Evolutionary conservation across 2,113 vertebrate species (phyloP).

Genomic region (Nerophis lumbriciformis): DNA sequence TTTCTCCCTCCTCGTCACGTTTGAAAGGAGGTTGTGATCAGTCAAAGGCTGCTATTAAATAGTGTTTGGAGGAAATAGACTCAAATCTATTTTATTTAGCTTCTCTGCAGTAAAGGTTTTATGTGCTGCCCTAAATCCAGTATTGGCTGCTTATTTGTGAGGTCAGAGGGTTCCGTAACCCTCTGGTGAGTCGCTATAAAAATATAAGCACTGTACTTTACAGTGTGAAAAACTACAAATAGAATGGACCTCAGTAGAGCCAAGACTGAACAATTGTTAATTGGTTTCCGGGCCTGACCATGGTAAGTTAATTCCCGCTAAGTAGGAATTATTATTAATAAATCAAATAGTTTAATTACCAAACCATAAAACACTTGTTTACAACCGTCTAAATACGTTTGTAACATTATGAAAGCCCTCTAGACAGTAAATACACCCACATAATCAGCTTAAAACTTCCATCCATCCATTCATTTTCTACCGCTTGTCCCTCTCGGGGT

Average conservation of each 20-base stretch:
- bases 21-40: conserved; percentile 10
- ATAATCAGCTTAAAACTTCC: no score
- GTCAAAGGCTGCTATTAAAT: not conserved
- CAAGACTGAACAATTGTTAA: not conserved
- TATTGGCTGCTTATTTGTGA: conserved; percentile 4
- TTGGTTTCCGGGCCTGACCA: no score
- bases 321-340: no score
- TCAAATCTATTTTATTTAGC: conserved; percentile 4
- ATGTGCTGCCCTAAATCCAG: not conserved
- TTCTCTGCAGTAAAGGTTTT: not conserved
- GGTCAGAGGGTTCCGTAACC: not conserved
- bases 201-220: not conserved
- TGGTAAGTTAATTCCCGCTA: no score
- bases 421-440: no score
- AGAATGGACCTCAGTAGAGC: not conserved
- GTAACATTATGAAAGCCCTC: no score
- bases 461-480: no score
- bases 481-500: no score
- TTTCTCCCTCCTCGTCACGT: conserved; percentile 5
- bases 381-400: no score
- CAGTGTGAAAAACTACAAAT: not conserved
- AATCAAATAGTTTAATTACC: no score
- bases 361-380: no score
- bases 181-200: not conserved
- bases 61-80: not conserved